These are phyloP conservation scores for Nineta flava DNA, from an alignment of 2,888 invertebrate genomes.

Conservation along the genomic window DNA sequence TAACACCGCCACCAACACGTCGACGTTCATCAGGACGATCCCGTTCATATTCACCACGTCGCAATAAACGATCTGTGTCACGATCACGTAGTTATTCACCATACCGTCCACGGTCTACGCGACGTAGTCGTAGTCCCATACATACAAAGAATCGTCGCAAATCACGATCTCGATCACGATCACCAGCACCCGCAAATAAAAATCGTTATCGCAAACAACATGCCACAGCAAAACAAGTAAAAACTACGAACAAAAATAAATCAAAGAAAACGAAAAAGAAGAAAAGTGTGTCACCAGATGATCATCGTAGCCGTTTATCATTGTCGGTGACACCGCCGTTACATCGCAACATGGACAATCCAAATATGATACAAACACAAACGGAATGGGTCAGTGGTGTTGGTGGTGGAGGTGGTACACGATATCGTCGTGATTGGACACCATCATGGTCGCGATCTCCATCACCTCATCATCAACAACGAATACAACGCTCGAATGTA, in stretches of 20 bases:
- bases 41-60: constrained; percentile 19
- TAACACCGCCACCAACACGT: neutral
- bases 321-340: constrained; percentile 16
- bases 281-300: constrained; percentile 19
- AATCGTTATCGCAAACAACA: constrained; percentile 20
- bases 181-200: constrained; percentile 14
- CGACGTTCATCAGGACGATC: constrained; percentile 12
- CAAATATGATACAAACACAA: neutral
- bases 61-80: constrained; percentile 13
- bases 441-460: constrained; percentile 44
- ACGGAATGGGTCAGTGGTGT: constrained; percentile 21
- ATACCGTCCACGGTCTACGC: constrained; percentile 11
- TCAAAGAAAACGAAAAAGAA: constrained; percentile 23
- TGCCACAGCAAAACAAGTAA: constrained; percentile 22
- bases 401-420: constrained; percentile 6
- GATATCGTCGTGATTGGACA: constrained; percentile 24
- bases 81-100: constrained; percentile 10
- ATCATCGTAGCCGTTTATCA: constrained; percentile 21
- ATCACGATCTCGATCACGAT: constrained; percentile 15
- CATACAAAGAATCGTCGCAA: constrained; percentile 20
- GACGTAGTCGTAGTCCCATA: constrained; percentile 17
- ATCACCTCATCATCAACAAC: constrained; percentile 21
- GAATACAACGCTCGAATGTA: constrained; percentile 20
- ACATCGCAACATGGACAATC: constrained; percentile 16
- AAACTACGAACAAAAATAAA: constrained; percentile 23